Base-by-base conservation (phyloP, 1,140 invertebrate genomes). In the Trissolcus basalis region DNA sequence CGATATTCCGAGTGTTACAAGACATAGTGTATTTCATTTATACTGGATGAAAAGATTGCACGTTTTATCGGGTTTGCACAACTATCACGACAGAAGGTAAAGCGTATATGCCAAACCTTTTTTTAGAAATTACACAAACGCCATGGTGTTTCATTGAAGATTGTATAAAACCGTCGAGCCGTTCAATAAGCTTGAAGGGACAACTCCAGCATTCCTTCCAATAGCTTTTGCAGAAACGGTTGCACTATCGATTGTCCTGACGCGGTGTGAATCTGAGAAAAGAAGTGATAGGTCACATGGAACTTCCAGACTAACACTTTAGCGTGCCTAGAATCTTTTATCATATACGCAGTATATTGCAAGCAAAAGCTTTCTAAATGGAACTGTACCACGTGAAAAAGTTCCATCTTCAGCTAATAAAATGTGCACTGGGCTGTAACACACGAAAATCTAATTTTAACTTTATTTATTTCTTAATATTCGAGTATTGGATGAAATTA, bases 171-270 rank as follows among this genome's bases (percentile, higher is more conserved):
- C 43, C 48, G 11, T 69, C 64, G 60, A 47, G 48, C 39, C 48
- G 41, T 67, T 13, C 51, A 56, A 76, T 51, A 65, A 69, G 55
- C 51, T 70, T 49, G 56, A 76, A 77, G 74, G 64, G 67, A 78
- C 76, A 78, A 68, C 55, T 41, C 33, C 53, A 68, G 77, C 69
- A 74, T 67, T 73, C 49, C 41, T 72, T 10, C 51, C 64, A 69
- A 72, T 68, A 69, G 50, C 68, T 71, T 67, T 43, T 69, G n/a
- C 13, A 56, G 45, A 64, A 77, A 77, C 44, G 60, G 76, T 60
- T 65, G 50, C 64, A 45, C 53, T 78, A 76, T 81, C 69, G 80
- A 81, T 81, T 73, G 68, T 70, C 54, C 51, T n/a, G 64, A 72
- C 51, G 68, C 68, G 47, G 32, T 68, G 51, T 47, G 71, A 81